Evolutionary conservation across 2,888 invertebrate genomes (phyloP).

Genomic region (Drosophila anomelani): DNA sequence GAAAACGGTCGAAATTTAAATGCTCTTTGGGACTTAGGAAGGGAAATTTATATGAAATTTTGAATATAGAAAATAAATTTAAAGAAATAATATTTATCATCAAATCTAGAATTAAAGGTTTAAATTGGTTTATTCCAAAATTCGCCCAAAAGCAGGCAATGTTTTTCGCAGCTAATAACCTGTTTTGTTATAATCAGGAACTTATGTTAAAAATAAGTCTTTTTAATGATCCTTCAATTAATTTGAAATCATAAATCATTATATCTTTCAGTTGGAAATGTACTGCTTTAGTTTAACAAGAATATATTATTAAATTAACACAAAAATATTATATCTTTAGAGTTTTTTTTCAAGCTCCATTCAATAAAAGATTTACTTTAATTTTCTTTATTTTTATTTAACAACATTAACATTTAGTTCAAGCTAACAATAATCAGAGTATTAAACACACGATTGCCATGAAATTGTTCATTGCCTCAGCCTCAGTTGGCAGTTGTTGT

Average conservation of each 20-base stretch:
- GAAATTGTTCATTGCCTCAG: slow-evolving; percentile 40
- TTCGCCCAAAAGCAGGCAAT: neutral
- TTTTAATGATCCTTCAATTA: neutral
- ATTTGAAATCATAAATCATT: neutral
- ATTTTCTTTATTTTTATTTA: too few species aligned
- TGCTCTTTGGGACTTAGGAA: slow-evolving; percentile 2
- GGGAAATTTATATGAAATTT: too few species aligned
- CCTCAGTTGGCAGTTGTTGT: slow-evolving; percentile 13
- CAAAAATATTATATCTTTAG: too few species aligned
- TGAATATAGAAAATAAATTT: too few species aligned
- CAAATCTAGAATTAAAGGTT: too few species aligned
- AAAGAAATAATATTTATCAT: too few species aligned
- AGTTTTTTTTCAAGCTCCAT: too few species aligned
- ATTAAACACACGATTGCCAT: slow-evolving; percentile 40
- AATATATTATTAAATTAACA: too few species aligned
- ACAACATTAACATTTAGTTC: neutral
- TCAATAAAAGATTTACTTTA: too few species aligned
- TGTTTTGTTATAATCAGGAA: neutral
- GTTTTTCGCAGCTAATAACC: neutral
- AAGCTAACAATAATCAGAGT: slow-evolving; percentile 16
- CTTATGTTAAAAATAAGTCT: fast-evolving
- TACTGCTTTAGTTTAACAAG: neutral
- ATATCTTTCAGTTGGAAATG: neutral
- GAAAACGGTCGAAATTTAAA: slow-evolving; percentile 1
- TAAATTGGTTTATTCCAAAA: too few species aligned